Evolutionary conservation across 2,888 invertebrate genomes (phyloP).

Genomic region (Plagodis pulveraria): DNA sequence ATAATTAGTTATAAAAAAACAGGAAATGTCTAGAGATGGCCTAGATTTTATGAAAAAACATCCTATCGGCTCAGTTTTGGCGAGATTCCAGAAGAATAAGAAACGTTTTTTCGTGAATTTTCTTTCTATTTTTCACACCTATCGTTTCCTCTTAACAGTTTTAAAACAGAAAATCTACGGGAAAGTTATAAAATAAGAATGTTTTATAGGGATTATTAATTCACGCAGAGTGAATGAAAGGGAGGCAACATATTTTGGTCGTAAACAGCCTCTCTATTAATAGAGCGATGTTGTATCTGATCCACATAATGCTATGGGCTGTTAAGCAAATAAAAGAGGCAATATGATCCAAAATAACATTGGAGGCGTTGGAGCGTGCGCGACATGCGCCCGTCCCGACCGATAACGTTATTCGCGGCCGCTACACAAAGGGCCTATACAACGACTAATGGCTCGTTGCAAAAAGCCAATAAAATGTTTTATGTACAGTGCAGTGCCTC

Average conservation of each 20-base stretch:
- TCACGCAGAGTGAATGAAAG: slow-evolving; percentile 7
- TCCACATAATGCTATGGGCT: slow-evolving; percentile 43
- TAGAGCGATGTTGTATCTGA: slow-evolving; percentile 37
- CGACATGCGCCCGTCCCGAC: slow-evolving; percentile 42
- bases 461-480: slow-evolving; percentile 66
- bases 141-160: too few species aligned
- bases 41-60: too few species aligned
- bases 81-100: too few species aligned
- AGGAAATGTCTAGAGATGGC: too few species aligned
- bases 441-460: slow-evolving; percentile 51
- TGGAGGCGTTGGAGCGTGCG: slow-evolving; percentile 50
- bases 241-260: slow-evolving; percentile 15
- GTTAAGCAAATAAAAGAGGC: slow-evolving; percentile 53
- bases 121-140: too few species aligned
- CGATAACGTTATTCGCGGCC: slow-evolving; percentile 43
- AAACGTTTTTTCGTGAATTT: too few species aligned
- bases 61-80: too few species aligned
- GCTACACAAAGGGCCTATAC: slow-evolving; percentile 42
- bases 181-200: not conserved
- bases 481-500: slow-evolving; percentile 54
- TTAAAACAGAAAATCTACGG: too few species aligned
- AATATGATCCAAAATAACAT: slow-evolving; percentile 51
- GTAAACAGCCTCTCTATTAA: slow-evolving; percentile 21
- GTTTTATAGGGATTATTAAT: slow-evolving; percentile 11
- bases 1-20: too few species aligned